These are phyloP conservation scores for Diplosoma virens DNA, from an alignment of 23 tunicate genomes.

Conservation along the genomic window DNA sequence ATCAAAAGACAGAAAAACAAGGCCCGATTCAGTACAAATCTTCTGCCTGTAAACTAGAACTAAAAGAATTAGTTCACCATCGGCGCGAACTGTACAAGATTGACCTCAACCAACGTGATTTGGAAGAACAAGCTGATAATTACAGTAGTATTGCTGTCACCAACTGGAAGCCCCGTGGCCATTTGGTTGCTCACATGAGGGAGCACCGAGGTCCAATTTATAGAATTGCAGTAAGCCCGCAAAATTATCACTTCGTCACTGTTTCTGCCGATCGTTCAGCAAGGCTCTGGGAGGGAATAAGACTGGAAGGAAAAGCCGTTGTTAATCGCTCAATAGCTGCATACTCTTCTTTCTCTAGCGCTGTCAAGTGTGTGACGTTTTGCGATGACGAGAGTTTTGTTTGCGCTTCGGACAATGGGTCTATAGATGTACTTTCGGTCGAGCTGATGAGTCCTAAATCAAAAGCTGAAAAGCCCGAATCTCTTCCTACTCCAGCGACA, in stretches of 20 bases:
- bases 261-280: conserved; percentile 76
- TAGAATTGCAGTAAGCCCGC: conserved; percentile 58
- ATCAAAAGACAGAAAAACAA: conserved; percentile 43
- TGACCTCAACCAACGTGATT: conserved; percentile 54
- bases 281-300: conserved; percentile 66
- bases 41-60: conserved; percentile 61
- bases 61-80: conserved; percentile 77
- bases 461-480: conserved; percentile 43
- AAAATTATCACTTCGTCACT: conserved; percentile 70
- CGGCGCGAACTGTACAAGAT: conserved; percentile 56
- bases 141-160: conserved; percentile 16
- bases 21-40: conserved; percentile 51
- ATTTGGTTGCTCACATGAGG: conserved; percentile 76
- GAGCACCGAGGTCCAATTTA: conserved; percentile 91
- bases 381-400: conserved; percentile 54
- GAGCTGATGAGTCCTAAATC: conserved; percentile 46
- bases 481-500: not conserved
- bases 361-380: conserved; percentile 60
- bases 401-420: conserved; percentile 70
- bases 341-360: conserved; percentile 36
- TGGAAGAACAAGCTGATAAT: conserved; percentile 64
- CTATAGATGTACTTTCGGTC: conserved; percentile 39
- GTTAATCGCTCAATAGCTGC: conserved; percentile 77
- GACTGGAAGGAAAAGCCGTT: conserved; percentile 66
- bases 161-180: conserved; percentile 81